Evolutionary conservation across 2,888 invertebrate genomes (phyloP).

Genomic region (Desoria tigrina): DNA sequence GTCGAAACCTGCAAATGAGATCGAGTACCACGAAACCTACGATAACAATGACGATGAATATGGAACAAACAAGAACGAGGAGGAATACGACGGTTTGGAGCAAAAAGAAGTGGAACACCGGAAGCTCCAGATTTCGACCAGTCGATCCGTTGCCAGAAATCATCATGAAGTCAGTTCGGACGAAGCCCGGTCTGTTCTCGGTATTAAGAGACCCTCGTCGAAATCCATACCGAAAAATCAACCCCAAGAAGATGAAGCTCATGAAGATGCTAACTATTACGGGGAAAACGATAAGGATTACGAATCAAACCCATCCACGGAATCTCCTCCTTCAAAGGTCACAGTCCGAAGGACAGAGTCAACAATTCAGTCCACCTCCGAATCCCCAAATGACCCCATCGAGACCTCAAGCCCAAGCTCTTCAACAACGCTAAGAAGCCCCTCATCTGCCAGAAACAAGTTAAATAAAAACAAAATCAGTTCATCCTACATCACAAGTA

Average conservation of each 20-base stretch:
- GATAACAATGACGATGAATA: constrained; percentile 19
- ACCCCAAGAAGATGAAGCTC: constrained; percentile 6
- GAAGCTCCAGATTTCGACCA: neutral
- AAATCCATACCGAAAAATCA: constrained; percentile 17
- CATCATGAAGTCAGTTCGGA: constrained; percentile 48
- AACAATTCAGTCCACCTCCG: constrained; percentile 3
- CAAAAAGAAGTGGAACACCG: neutral
- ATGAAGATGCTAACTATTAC: constrained; percentile 26
- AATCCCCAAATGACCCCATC: no score
- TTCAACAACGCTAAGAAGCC: constrained; percentile 7
- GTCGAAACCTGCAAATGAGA: neutral
- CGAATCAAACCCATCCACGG: constrained; percentile 9
- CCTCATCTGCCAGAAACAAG: constrained; percentile 1
- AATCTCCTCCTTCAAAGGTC: neutral
- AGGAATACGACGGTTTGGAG: neutral
- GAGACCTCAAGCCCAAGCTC: no score
- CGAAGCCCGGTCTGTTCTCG: constrained; percentile 45
- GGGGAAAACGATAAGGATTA: constrained; percentile 18
- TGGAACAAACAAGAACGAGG: constrained; percentile 20
- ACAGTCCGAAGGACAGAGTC: constrained; percentile 8
- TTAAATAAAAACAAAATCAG: constrained; percentile 13
- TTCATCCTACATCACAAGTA: neutral
- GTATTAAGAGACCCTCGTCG: constrained; percentile 38
- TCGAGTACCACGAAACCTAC: constrained; percentile 11
- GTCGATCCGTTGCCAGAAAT: constrained; percentile 17